Percentiles rank a stretch among this genome's conserved stretches.
Evolutionary conservation across 2,888 invertebrate genomes (phyloP).

Genomic region (Neoitamus cyanurus): DNA sequence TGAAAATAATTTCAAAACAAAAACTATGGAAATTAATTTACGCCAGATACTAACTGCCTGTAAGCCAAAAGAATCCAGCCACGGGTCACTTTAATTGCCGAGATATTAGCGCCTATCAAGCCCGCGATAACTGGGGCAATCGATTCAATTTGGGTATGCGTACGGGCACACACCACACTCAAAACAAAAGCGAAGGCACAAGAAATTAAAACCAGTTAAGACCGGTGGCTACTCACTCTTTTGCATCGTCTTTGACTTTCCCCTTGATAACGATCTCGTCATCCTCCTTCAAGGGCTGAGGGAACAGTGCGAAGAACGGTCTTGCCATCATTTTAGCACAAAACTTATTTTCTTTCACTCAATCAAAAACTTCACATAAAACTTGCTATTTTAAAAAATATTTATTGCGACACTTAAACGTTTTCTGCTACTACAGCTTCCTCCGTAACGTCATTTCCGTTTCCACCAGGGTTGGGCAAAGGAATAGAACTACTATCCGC

Average conservation of each 20-base stretch:
- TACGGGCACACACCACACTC: not conserved
- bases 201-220: not conserved
- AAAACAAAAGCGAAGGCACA: not conserved
- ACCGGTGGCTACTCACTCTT: constrained; percentile 60
- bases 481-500: not conserved
- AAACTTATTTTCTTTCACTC: not conserved
- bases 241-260: constrained; percentile 57
- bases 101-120: not conserved
- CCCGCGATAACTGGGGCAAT: not conserved
- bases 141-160: not conserved
- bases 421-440: not conserved
- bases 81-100: not conserved
- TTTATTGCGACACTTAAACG: not conserved
- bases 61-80: not conserved
- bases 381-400: not conserved
- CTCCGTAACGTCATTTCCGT: constrained; percentile 38
- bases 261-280: constrained; percentile 61
- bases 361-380: not conserved
- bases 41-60: not conserved
- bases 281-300: constrained; percentile 56
- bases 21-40: not conserved
- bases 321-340: constrained; percentile 52
- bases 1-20: not conserved
- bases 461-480: not conserved
- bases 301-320: constrained; percentile 59